phyloP scores from a whole-genome alignment of 2,113 vertebrate genomes.

The Chlorocebus sabaeus region DNA sequence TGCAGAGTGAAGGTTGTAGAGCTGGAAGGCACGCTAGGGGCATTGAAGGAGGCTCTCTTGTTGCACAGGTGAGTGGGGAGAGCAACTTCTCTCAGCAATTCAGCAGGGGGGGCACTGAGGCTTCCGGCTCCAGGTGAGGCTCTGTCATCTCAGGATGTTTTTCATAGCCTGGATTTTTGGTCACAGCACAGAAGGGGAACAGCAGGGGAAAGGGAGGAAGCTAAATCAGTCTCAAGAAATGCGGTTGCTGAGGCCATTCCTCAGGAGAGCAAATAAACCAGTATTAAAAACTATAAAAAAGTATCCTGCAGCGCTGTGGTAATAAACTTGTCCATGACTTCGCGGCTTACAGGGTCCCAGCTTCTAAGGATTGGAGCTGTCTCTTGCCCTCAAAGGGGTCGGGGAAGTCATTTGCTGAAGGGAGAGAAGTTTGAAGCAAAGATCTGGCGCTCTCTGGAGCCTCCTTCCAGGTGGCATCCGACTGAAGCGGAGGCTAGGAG shows the following conservation, averaged over 20 bases:
- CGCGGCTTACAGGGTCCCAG: fast-evolving
- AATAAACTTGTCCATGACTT: not conserved
- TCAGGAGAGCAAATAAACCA: not conserved
- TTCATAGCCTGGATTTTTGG: not conserved
- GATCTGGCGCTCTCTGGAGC: fast-evolving
- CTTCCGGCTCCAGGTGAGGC: not conserved
- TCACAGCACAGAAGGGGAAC: not conserved
- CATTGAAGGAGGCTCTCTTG: fast-evolving
- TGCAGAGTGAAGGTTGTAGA: fast-evolving
- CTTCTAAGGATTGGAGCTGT: not conserved
- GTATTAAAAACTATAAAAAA: conserved; percentile 49
- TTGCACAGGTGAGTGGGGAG: not conserved
- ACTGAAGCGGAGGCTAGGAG: not conserved
- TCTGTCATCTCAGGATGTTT: not conserved
- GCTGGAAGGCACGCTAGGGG: fast-evolving
- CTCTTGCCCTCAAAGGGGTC: fast-evolving
- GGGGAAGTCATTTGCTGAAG: fast-evolving
- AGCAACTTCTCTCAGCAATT: fast-evolving
- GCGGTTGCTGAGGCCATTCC: not conserved
- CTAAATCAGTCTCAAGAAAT: not conserved
- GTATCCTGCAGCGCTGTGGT: not conserved
- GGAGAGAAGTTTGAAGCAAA: not conserved
- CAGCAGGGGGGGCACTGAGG: fast-evolving
- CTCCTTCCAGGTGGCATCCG: not conserved
- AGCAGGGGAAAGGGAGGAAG: not conserved